Evolutionary conservation across 2,797 vertebrate genomes (phyloP).

Genomic region (Decapterus maruadsi): DNA sequence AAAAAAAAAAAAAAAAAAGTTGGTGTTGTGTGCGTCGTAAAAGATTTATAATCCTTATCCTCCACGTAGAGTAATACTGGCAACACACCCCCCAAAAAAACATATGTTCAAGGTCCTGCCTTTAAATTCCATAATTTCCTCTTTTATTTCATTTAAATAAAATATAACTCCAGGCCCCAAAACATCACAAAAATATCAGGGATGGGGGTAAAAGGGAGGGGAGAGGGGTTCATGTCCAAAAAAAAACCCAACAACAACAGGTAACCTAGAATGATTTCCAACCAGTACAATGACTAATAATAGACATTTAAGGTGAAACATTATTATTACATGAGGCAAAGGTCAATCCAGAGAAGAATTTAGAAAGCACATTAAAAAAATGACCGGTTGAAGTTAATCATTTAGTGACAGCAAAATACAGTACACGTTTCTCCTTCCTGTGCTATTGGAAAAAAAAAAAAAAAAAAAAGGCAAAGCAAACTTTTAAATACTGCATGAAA

Average conservation of each 20-base stretch:
- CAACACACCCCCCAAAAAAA: conserved; percentile 10
- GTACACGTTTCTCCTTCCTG: conserved; percentile 32
- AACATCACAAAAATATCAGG: conserved; percentile 27
- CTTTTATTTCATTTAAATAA: conserved; percentile 74
- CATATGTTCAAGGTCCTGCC: conserved; percentile 42
- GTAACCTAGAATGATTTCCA: conserved; percentile 22
- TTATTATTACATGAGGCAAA: conserved; percentile 41
- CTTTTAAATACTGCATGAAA: conserved; percentile 74
- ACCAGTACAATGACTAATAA: conserved; percentile 35
- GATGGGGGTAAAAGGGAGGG: conserved; percentile 6
- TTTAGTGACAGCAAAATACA: conserved; percentile 51
- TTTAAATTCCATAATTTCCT: conserved; percentile 46
- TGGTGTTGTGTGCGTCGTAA: neutral
- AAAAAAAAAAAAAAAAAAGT: conserved; percentile 3
- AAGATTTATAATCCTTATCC: too few species aligned
- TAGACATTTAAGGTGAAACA: conserved; percentile 29
- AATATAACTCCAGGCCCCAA: conserved; percentile 52
- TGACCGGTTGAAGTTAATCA: conserved; percentile 44
- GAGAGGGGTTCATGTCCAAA: conserved; percentile 3
- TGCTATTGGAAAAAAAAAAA: conserved; percentile 43
- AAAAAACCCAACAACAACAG: neutral
- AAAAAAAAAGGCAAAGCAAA: conserved; percentile 59
- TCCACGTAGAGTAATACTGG: neutral
- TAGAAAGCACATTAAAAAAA: conserved; percentile 53
- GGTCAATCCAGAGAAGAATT: conserved; percentile 25